Percentiles rank a stretch among this genome's conserved stretches.
These are phyloP conservation scores for Rhea americana DNA, from an alignment of 2,113 vertebrate species.

Conservation along the genomic window DNA sequence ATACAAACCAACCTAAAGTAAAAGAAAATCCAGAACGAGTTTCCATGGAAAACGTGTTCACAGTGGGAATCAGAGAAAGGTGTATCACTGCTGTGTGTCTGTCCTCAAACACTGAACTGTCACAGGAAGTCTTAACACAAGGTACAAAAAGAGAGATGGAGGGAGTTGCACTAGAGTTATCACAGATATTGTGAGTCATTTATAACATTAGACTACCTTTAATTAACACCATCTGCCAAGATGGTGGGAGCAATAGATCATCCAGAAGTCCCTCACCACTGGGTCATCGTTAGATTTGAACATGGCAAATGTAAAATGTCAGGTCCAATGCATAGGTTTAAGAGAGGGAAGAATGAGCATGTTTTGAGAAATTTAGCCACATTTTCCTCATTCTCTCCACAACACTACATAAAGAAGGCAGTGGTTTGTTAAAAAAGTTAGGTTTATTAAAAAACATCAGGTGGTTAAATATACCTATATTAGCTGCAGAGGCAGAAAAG, in stretches of 20 bases:
- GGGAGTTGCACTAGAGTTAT: not conserved
- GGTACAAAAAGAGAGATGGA: not conserved
- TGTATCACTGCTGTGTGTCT: not conserved
- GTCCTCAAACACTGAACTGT: not conserved
- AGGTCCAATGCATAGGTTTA: not conserved
- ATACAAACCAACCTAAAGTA: not conserved
- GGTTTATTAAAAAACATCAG: not conserved
- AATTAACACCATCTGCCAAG: not conserved
- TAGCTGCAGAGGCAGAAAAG: not conserved
- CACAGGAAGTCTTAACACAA: not conserved
- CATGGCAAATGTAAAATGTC: not conserved
- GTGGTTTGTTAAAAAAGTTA: not conserved
- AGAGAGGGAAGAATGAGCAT: not conserved
- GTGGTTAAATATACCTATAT: not conserved
- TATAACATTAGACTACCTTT: not conserved
- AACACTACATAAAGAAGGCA: not conserved
- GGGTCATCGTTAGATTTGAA: not conserved
- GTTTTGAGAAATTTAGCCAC: not conserved
- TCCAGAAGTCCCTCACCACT: not conserved
- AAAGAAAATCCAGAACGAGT: not conserved
- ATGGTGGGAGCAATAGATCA: not conserved
- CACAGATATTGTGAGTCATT: not conserved
- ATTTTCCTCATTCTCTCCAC: not conserved
- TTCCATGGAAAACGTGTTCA: not conserved
- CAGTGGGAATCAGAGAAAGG: not conserved